Percentiles rank a stretch among this genome's conserved stretches.
phyloP scores from a whole-genome alignment of 2,888 invertebrate genomes.

The Drosophila putrida region DNA sequence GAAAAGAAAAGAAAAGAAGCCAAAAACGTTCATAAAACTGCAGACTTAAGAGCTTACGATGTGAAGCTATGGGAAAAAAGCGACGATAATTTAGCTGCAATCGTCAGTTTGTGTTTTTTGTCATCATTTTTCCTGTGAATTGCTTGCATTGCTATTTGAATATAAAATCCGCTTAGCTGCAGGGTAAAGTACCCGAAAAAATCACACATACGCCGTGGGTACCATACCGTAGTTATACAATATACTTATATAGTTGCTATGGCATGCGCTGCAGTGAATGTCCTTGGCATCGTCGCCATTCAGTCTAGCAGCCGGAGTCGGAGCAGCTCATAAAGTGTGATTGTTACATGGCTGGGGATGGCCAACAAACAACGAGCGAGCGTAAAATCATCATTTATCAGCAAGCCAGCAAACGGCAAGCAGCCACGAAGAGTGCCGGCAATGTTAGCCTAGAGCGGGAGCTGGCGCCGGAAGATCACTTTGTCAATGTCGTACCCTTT shows the following conservation, averaged over 20 bases:
- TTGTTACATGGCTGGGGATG: conserved; percentile 58
- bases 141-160: conserved; percentile 56
- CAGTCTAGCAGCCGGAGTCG: conserved; percentile 44
- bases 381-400: conserved; percentile 75
- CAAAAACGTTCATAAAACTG: conserved; percentile 69
- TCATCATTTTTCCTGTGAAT: conserved; percentile 15
- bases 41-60: conserved; percentile 66
- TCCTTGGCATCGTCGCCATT: conserved; percentile 56
- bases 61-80: conserved; percentile 36
- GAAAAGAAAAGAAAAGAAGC: conserved; percentile 31
- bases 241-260: conserved; percentile 7
- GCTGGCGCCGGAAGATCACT: conserved; percentile 81
- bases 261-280: conserved; percentile 33
- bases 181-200: conserved; percentile 42
- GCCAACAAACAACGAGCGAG: conserved; percentile 53
- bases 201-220: conserved; percentile 49
- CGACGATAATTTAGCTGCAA: conserved; percentile 62
- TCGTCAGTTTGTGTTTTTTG: conserved; percentile 62
- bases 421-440: conserved; percentile 32
- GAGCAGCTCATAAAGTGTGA: conserved; percentile 71
- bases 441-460: conserved; percentile 18
- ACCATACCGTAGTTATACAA: conserved; percentile 13
- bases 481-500: conserved; percentile 81
- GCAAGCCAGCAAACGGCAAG: conserved; percentile 35
- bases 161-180: conserved; percentile 71